Evolutionary conservation across 2,113 vertebrate genomes (phyloP).

Genomic region (Tonatia bakeri): DNA sequence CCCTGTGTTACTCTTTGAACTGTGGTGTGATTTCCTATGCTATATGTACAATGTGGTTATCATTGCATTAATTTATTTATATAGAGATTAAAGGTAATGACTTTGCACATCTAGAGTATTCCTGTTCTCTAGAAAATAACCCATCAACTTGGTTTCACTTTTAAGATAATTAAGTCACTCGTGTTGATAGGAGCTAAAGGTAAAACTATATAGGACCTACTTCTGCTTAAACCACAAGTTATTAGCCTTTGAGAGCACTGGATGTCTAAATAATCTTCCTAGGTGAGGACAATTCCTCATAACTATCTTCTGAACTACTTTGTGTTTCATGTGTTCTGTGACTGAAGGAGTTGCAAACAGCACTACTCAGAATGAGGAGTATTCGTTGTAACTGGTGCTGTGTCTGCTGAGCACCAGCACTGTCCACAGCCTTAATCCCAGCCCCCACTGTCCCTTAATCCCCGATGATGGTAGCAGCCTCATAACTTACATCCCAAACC

Average conservation of each 20-base stretch:
- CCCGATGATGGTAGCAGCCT: neutral
- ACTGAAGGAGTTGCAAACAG: neutral
- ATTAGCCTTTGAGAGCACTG: slow-evolving; percentile 18
- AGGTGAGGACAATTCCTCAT: neutral
- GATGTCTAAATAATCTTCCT: neutral
- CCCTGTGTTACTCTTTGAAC: neutral
- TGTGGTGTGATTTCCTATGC: slow-evolving; percentile 3
- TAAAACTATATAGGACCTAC: neutral
- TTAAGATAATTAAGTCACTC: slow-evolving; percentile 21
- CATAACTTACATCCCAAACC: neutral
- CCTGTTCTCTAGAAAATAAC: slow-evolving; percentile 35
- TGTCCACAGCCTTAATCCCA: neutral
- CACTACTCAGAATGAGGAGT: neutral
- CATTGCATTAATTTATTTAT: neutral
- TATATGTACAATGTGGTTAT: slow-evolving; percentile 39
- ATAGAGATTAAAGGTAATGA: neutral
- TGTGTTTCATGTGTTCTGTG: neutral
- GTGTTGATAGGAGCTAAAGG: neutral
- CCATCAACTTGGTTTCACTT: neutral
- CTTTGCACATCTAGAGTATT: neutral
- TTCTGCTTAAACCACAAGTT: neutral
- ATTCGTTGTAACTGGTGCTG: neutral
- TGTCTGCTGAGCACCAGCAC: neutral
- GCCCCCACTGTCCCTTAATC: neutral
- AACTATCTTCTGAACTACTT: slow-evolving; percentile 11